These are phyloP conservation scores for Cephus pulcher DNA, from an alignment of 2,888 invertebrate genomes.

Conservation along the genomic window DNA sequence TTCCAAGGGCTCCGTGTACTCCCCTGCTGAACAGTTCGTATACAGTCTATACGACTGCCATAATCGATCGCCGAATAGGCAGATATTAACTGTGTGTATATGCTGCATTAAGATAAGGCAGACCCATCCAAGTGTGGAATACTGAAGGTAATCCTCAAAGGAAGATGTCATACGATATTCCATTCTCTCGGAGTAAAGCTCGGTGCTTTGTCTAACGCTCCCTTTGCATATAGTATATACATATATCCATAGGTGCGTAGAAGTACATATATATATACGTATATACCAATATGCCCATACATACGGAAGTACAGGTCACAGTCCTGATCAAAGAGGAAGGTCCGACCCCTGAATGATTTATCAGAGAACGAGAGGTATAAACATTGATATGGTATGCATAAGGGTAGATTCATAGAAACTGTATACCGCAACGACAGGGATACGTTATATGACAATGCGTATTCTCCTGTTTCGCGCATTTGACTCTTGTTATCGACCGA, in stretches of 20 bases:
- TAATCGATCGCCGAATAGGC: constrained; percentile 25
- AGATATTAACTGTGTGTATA: constrained; percentile 22
- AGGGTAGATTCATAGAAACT: neutral
- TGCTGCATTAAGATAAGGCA: constrained; percentile 26
- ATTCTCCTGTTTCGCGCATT: neutral
- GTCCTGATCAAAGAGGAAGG: neutral
- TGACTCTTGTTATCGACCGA: neutral
- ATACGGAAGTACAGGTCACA: neutral
- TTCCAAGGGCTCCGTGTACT: neutral
- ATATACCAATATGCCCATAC: neutral
- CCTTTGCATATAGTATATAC: neutral
- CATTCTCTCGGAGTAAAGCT: constrained; percentile 3
- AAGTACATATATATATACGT: neutral
- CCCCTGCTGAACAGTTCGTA: neutral
- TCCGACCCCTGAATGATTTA: neutral
- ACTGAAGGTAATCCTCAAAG: constrained; percentile 36
- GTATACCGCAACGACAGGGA: neutral
- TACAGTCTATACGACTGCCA: constrained; percentile 18
- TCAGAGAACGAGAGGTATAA: neutral
- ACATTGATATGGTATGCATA: neutral
- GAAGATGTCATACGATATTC: constrained; percentile 31
- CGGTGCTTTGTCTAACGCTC: neutral
- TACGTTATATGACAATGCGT: neutral
- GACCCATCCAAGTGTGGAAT: constrained; percentile 23
- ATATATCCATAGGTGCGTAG: neutral